Conservation (phyloP, 2,113 vertebrate genomes). For the Rhea pennata region DNA sequence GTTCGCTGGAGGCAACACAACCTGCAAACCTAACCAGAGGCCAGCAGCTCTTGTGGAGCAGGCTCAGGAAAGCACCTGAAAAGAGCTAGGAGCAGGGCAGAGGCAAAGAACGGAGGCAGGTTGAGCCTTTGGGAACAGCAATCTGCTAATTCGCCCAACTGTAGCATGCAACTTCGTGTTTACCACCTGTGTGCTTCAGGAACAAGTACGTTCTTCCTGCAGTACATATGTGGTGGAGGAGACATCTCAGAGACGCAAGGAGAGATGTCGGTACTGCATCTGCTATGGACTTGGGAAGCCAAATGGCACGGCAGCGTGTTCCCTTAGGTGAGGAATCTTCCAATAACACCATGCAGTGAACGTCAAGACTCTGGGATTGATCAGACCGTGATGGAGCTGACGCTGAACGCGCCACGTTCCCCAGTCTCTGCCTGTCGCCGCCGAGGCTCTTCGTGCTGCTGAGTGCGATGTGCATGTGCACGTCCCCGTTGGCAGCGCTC, state of each 20-base stretch:
- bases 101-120: not conserved
- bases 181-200: not conserved
- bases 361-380: not conserved
- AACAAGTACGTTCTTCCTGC: not conserved
- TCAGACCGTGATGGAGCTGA: not conserved
- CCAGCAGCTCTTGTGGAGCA: not conserved
- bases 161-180: not conserved
- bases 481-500: not conserved
- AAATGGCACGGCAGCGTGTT: not conserved
- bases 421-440: not conserved
- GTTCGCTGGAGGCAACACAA: not conserved
- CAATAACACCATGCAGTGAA: not conserved
- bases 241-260: not conserved
- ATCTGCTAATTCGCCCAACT: not conserved
- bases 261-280: not conserved
- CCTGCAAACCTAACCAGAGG: not conserved
- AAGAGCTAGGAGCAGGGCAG: not conserved
- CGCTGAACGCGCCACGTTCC: not conserved
- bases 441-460: not conserved
- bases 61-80: not conserved
- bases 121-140: not conserved
- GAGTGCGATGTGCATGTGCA: not conserved
- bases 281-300: not conserved
- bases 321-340: not conserved
- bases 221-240: not conserved